Evolutionary conservation across 2,888 invertebrate genomes (phyloP), one percentile per base, ranked within the genome.

Genomic region (Elegia similella): DNA sequence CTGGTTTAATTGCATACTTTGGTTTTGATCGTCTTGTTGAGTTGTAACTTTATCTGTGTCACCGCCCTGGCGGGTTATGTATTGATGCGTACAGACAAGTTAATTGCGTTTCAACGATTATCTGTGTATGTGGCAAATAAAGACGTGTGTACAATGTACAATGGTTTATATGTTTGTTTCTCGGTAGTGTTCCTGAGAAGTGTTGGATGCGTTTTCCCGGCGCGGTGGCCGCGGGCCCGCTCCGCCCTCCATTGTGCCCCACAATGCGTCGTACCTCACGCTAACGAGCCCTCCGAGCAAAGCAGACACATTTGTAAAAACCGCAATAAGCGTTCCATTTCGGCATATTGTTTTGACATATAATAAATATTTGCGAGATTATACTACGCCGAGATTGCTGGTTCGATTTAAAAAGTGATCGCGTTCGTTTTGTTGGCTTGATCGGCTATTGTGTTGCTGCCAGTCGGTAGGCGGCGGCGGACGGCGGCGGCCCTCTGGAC

Each of bases 261-360:
- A 90, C 90, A 90, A 90, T 90, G 80, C 84, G 64, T 82, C 88
- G 86, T 90, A 85, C 87, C 67, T 91, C 87, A 89, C 82, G 76
- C 90, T 91, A 91, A 91, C 91, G 88, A 91, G 90, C 88, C 79
- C 90, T 87, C 75, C 79, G 66, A 88, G 88, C 90, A 69, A 79
- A 81, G 75, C 89, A 86, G 87, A 73, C 88, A 79, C 90, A 90
- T 91, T 91, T 91, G 90, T 91, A 90, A 89, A 89, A 90, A 88
- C 82, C 77, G 83, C 86, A 89, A 89, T 87, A 88, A 86, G 88
- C 86, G 82, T 82, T 83, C 80, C 86, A 84, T 90, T 90, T 90
- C 86, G 91, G 89, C 88, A 89, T 91, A 91, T 91, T 89, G 89
- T 90, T 90, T 91, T 90, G 91, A 90, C 91, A 89, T 90, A 90